Percentiles rank a stretch among this genome's conserved stretches.
Evolutionary conservation across 1,140 invertebrate species (phyloP).

Genomic region (Dryas iulia): DNA sequence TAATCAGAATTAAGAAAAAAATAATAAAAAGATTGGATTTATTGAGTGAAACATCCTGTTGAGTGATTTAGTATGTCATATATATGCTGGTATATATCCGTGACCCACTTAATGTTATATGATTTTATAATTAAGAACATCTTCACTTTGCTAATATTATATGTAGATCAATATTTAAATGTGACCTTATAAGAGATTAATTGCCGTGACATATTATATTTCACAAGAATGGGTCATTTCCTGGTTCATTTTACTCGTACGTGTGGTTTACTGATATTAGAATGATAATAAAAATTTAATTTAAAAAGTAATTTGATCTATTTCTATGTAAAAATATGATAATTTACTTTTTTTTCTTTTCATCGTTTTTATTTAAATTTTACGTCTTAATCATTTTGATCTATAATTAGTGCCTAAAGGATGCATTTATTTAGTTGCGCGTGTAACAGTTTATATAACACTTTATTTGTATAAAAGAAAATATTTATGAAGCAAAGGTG

Average conservation of each 20-base stretch:
- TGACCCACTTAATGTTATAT: not conserved
- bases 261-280: not conserved
- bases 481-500: no score
- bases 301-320: no score
- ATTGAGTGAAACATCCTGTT: conserved; percentile 18
- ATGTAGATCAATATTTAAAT: conserved; percentile 15
- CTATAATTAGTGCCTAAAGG: no score
- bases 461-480: no score
- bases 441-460: no score
- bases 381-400: no score
- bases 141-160: conserved; percentile 11
- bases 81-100: not conserved
- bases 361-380: no score
- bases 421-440: no score
- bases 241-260: not conserved
- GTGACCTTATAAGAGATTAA: not conserved
- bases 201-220: not conserved
- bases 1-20: conserved; percentile 19
- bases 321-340: no score
- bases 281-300: no score
- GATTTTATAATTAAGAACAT: conserved; percentile 19
- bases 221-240: conserved; percentile 8
- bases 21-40: not conserved
- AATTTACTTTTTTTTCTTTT: no score
- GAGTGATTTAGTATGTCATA: conserved; percentile 2